Base-by-base conservation (phyloP, 2,797 vertebrate genomes). In the Chelidonichthys spinosus region DNA sequence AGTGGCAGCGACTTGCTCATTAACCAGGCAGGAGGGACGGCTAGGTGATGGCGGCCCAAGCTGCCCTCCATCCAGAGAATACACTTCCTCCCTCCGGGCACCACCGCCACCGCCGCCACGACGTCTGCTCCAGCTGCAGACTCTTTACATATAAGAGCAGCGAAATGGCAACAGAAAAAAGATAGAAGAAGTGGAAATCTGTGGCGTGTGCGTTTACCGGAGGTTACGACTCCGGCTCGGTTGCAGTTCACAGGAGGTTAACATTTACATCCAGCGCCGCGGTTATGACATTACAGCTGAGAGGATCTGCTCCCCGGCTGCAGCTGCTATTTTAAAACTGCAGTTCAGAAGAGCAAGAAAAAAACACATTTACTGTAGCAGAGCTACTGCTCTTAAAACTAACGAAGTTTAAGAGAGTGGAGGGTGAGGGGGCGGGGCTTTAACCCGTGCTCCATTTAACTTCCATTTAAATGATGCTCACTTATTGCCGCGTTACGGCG, bases 1-100 rank as follows among this genome's bases (percentile, higher is more conserved):
- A 60, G 82, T 39, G 35, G 59, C 13, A 2, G 61, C 5, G 52
- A 63, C 72, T 59, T 82, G 52, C 85, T 90, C 83, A 74, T 92
- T 89, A 89, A 72, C 59, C 67, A 76, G 83, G 66, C 47, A 59
- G 49, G 49, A 25, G 64, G 79, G 74, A 64, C 74, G 66, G 68
- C 25, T 13, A 32, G 81, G 71, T 83, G 85, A 85, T 79, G 76
- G 83, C 35, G 69, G 82, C 72, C 82, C 81, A 25, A 1, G 25
- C 25, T 25, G 25, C 25, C 25, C 25, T 25, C 25, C 25, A 25
- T 25, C 25, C 25, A 25, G 25, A 25, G 25, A 25, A 25, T 25
- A 25, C 25, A 2, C 25, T 25, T 25, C 25, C 25, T 25, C 25
- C 25, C 25, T 25, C 25, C 25, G 25, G 25, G 25, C 25, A 2